Evolutionary conservation across 2,888 invertebrate genomes (phyloP).

Genomic region (Toxonevra muliebris): DNA sequence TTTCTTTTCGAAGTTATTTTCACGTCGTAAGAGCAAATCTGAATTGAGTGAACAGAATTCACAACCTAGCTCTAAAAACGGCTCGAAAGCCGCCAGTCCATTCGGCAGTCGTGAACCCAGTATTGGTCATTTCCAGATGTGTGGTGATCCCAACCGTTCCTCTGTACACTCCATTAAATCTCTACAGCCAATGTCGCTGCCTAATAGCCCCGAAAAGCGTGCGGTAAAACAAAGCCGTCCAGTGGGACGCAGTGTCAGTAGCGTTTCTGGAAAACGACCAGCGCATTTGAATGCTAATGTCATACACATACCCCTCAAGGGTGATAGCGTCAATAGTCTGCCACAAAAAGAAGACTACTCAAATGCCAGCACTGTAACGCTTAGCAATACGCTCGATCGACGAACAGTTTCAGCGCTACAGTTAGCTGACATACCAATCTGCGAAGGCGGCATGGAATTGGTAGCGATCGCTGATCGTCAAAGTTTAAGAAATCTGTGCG

Average conservation of each 20-base stretch:
- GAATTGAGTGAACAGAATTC: slow-evolving; percentile 52
- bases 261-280: slow-evolving; percentile 71
- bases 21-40: slow-evolving; percentile 68
- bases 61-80: slow-evolving; percentile 38
- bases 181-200: slow-evolving; percentile 46
- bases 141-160: slow-evolving; percentile 55
- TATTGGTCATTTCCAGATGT: slow-evolving; percentile 52
- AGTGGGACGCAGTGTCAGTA: slow-evolving; percentile 71
- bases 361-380: slow-evolving; percentile 61
- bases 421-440: slow-evolving; percentile 63
- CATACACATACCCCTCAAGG: slow-evolving; percentile 75
- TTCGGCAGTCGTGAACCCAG: slow-evolving; percentile 58
- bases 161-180: slow-evolving; percentile 59
- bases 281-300: slow-evolving; percentile 70
- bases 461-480: slow-evolving; percentile 68
- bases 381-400: slow-evolving; percentile 61
- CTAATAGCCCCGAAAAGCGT: slow-evolving; percentile 59
- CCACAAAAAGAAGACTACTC: slow-evolving; percentile 66
- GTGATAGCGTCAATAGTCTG: slow-evolving; percentile 67
- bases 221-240: slow-evolving; percentile 65
- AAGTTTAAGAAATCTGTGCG: slow-evolving; percentile 63
- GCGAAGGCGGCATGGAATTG: slow-evolving; percentile 69
- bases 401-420: slow-evolving; percentile 65
- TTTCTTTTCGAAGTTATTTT: slow-evolving; percentile 73
- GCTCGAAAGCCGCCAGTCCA: slow-evolving; percentile 48